Conservation (phyloP, 2,797 vertebrate species). For the Fundulus diaphanus region DNA sequence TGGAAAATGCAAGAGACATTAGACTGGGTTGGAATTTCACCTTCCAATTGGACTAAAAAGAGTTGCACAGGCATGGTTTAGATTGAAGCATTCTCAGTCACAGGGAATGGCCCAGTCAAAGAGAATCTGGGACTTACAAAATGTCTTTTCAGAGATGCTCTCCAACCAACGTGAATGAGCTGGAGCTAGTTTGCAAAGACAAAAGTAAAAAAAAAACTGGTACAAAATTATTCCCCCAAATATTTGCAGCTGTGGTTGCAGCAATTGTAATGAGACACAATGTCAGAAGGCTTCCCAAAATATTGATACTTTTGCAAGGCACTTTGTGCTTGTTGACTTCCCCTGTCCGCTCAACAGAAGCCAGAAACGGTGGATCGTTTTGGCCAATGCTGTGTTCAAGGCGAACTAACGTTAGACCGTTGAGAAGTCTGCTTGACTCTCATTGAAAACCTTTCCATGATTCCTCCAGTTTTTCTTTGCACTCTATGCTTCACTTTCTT, state of each 20-base stretch:
- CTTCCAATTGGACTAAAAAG: too few species aligned
- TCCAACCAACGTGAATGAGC: background rate
- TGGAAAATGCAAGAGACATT: too few species aligned
- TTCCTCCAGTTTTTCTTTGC: conserved; percentile 33
- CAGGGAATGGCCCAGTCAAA: background rate
- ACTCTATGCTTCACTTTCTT: conserved; percentile 9
- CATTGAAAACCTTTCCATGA: conserved; percentile 46
- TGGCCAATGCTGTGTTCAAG: conserved; percentile 54
- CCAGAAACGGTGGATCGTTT: conserved; percentile 57
- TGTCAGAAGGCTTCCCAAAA: too few species aligned
- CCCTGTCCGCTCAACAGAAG: conserved; percentile 43
- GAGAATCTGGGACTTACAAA: background rate
- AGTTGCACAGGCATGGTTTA: too few species aligned
- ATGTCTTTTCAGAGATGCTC: background rate
- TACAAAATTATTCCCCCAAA: background rate
- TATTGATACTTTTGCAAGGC: background rate
- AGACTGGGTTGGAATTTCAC: too few species aligned
- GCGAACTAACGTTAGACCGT: conserved; percentile 57
- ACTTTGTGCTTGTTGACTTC: conserved; percentile 15
- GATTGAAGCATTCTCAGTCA: too few species aligned
- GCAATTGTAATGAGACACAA: background rate
- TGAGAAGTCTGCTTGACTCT: conserved; percentile 49
- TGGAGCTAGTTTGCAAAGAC: too few species aligned
- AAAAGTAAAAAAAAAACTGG: too few species aligned
- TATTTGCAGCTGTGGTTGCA: background rate